Evolutionary conservation across 2,888 invertebrate species (phyloP), one percentile per base, ranked within the genome.

Genomic region (Ormia ochracea): DNA sequence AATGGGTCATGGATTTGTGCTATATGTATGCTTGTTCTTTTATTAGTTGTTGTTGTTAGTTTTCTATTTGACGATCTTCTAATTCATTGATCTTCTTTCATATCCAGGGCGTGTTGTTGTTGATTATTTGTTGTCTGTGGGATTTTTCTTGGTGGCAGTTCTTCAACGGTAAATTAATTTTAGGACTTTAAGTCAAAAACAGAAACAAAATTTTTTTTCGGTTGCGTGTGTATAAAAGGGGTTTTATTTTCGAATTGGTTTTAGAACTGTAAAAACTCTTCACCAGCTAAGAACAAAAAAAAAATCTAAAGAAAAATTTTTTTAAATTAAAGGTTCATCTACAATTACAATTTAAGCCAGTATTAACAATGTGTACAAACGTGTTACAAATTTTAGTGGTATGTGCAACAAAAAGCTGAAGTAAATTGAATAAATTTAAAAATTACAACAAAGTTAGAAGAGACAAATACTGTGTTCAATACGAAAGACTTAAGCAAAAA

Each of bases 151-250:
- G 43, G 61, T 65, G 59, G 54, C 52, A n/a, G 12, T 23, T 72
- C 38, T 50, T 80, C 41, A 72, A 73, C 61, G 76, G 70, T 73
- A 63, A 63, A 76, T 76, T 72, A 72, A 70, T 79, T 58, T 76
- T 66, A 48, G 61, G 61, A 56, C 48, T 41, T 41, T 52, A 56
- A 56, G 10, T n/a, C n/a, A n/a, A n/a, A n/a, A n/a, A n/a, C n/a
- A n/a, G 21, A 52, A 43, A 41, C 10, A 7, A 1, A 1, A 2
- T 61, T 1, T 45, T 33, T 48, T 38, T 41, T 33, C 7, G 10
- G 31, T 59, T 69, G 76, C 78, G 38, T 56, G 66, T 36, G 31
- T 80, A 80, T 80, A 80, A 73, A 80, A 76, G 68, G 23, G 17
- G 28, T 10, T 17, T 19, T 14, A 28, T 41, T 26, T 33, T 38